Conservation (phyloP, 2,113 vertebrate genomes). For the sheep (Ovis aries) region DNA sequence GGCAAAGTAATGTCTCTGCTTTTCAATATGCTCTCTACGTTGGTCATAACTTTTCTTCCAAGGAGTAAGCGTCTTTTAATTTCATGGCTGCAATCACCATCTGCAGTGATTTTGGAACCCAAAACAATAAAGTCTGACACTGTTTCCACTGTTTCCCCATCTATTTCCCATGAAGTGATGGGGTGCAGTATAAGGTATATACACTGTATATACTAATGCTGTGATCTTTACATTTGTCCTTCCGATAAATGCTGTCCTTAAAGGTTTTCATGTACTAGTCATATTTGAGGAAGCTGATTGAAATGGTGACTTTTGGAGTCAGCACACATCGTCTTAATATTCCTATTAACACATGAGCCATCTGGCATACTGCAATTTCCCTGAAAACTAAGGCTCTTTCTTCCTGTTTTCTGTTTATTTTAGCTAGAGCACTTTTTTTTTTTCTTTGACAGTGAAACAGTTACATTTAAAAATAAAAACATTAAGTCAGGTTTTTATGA, state of each 20-base stretch:
- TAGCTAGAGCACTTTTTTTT: background rate
- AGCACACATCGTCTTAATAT: background rate
- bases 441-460: background rate
- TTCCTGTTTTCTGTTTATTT: conserved; percentile 45
- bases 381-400: background rate
- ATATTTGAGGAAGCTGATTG: background rate
- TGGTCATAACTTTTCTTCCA: too few relatives aligned
- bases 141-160: too few relatives aligned
- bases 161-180: too few relatives aligned
- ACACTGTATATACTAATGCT: too few relatives aligned
- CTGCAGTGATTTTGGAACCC: too few relatives aligned
- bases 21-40: too few relatives aligned
- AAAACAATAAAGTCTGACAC: too few relatives aligned
- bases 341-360: conserved; percentile 31
- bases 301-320: background rate
- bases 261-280: background rate
- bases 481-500: conserved; percentile 1
- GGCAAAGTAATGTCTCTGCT: too few relatives aligned
- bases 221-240: background rate
- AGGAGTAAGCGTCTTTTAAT: too few relatives aligned
- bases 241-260: background rate
- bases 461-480: conserved; percentile 45
- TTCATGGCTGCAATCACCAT: too few relatives aligned
- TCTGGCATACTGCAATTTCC: conserved; percentile 32
- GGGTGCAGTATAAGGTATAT: background rate